Evolutionary conservation across 2,113 vertebrate genomes (phyloP), one percentile per base, ranked within the genome.

Genomic region (Neopipo cinnamomea): DNA sequence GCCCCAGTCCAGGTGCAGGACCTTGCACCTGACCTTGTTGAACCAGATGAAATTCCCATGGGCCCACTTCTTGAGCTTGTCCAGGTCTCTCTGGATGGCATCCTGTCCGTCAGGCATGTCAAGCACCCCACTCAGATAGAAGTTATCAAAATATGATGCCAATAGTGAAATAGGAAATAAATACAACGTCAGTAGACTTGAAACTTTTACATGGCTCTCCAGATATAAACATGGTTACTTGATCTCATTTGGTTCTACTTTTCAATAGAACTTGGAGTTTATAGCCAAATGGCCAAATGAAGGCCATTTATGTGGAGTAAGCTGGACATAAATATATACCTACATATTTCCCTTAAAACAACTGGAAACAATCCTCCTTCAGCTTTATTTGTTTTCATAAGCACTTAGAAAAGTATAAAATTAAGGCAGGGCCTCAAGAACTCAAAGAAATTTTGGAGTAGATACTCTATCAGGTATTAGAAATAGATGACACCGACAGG

Each of bases 321-420:
- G 42, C 8, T 35, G 28, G 12, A 31, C 13, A 11, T 47, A 77
- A 50, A 30, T 76, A 47, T 70, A 33, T 31, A 23, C 10, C 13
- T 44, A 42, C 10, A 10, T 78, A 7, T 77, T 65, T 56, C 22
- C 39, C 66, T 14, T 7, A 8, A 24, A 91, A 14, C 44, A 65
- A 22, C 28, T 77, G 39, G 50, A 96, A 95, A 63, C 18, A 73
- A 65, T 63, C 18, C 13, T 16, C 14, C 7, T 80, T 84, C 66
- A 61, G 25, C 5, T 78, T 86, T 66, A 65, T 72, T 91, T 88
- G 23, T 87, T 96, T 95, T 76, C 85, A 46, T 80, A 86, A 77
- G 62, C 53, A 18, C 55, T 79, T 65, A 67, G 66, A 21, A 78
- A 91, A 89, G 8, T 30, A 71, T 28, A 46, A 84, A 74, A 63